A percentile compares a stretch with the other conserved stretches of the same genome.
Evolutionary conservation across 2,113 vertebrate genomes (phyloP).

Genomic region (Cryptotis parvus): DNA sequence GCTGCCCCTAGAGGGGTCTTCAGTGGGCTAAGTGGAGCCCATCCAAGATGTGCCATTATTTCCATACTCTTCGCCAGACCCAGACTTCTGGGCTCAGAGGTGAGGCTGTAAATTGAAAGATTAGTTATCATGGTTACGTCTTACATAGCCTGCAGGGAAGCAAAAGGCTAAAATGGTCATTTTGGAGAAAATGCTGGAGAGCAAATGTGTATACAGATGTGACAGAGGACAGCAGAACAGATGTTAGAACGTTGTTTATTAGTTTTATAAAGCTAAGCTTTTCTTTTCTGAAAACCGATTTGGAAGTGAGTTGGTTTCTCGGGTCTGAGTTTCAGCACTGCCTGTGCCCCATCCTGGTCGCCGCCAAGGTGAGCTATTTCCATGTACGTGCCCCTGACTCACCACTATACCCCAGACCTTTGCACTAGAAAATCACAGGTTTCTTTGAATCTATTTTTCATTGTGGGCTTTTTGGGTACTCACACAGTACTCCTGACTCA

Average conservation of each 20-base stretch:
- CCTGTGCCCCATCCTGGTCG: too few relatives aligned
- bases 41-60: conserved; percentile 48
- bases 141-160: not conserved
- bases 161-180: not conserved
- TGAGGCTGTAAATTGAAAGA: conserved; percentile 46
- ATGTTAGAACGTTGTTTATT: not conserved
- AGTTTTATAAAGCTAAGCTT: not conserved
- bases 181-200: too few relatives aligned
- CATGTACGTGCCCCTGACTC: too few relatives aligned
- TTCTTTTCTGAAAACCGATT: not conserved
- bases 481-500: too few relatives aligned
- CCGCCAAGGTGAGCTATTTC: too few relatives aligned
- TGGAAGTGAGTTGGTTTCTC: not conserved
- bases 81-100: conserved; percentile 22
- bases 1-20: not conserved
- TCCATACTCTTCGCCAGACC: conserved; percentile 39
- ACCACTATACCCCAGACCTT: too few relatives aligned
- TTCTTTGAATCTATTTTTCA: too few relatives aligned
- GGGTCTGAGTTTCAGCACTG: not conserved
- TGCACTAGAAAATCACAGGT: too few relatives aligned
- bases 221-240: not conserved
- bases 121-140: not conserved
- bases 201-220: too few relatives aligned
- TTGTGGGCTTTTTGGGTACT: too few relatives aligned
- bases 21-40: conserved; percentile 32